Evolutionary conservation across 2,888 invertebrate genomes (phyloP).

Genomic region (Pachydiplax longipennis): DNA sequence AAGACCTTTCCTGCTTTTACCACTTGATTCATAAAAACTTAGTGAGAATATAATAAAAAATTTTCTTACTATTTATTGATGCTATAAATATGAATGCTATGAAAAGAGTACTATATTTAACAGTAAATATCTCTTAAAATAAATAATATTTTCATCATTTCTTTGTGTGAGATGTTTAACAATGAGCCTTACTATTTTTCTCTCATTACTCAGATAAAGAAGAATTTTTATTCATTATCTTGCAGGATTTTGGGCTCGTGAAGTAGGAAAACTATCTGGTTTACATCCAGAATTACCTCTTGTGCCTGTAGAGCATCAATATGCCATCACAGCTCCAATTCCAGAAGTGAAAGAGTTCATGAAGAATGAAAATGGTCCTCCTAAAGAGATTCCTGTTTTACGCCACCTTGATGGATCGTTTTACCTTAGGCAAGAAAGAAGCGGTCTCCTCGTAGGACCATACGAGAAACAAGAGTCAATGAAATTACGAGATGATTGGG

Average conservation of each 20-base stretch:
- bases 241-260: conserved; percentile 60
- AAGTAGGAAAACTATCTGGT: conserved; percentile 58
- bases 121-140: too few relatives aligned
- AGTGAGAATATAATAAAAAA: too few relatives aligned
- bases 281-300: conserved; percentile 56
- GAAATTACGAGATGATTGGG: conserved; percentile 59
- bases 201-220: too few relatives aligned
- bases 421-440: conserved; percentile 58
- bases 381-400: conserved; percentile 58
- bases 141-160: too few relatives aligned
- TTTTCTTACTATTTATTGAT: too few relatives aligned
- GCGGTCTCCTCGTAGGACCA: conserved; percentile 59
- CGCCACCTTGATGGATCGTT: conserved; percentile 61
- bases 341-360: conserved; percentile 53
- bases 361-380: conserved; percentile 11
- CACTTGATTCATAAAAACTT: too few relatives aligned
- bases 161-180: too few relatives aligned
- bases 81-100: too few relatives aligned
- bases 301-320: conserved; percentile 61
- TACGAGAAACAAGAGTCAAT: conserved; percentile 58
- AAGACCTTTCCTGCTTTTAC: too few relatives aligned
- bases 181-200: too few relatives aligned
- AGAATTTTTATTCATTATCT: not conserved
- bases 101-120: too few relatives aligned
- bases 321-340: conserved; percentile 57